A percentile compares a stretch with the other conserved stretches of the same genome.
Evolutionary conservation across 2,888 invertebrate species (phyloP).

Genomic region (Monoplex corrugatus): DNA sequence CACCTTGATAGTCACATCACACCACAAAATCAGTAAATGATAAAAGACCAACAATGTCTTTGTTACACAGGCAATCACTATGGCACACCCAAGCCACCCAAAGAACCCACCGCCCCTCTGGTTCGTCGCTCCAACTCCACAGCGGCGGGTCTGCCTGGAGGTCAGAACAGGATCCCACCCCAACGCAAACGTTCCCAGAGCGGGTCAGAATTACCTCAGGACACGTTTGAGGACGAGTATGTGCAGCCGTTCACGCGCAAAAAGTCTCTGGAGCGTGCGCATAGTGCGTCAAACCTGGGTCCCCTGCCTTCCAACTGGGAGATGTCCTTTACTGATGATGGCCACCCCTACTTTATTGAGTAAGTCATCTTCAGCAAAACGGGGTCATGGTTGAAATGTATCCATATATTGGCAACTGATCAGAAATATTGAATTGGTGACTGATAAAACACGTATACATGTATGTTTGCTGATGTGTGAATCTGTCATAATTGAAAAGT

Average conservation of each 20-base stretch:
- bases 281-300: slow-evolving; percentile 85
- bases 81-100: slow-evolving; percentile 85
- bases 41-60: too few species aligned
- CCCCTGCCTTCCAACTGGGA: slow-evolving; percentile 98
- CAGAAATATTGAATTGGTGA: too few species aligned
- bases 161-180: slow-evolving; percentile 50
- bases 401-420: too few species aligned
- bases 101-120: slow-evolving; percentile 73
- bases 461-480: too few species aligned
- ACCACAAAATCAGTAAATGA: too few species aligned
- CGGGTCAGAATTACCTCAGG: slow-evolving; percentile 84
- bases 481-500: too few species aligned
- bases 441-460: too few species aligned
- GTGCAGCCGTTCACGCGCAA: slow-evolving; percentile 67
- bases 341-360: slow-evolving; percentile 98
- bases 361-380: too few species aligned
- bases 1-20: too few species aligned
- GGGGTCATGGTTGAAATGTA: too few species aligned
- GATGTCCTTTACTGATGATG: slow-evolving; percentile 97
- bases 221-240: slow-evolving; percentile 65
- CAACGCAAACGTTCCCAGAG: slow-evolving; percentile 83
- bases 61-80: slow-evolving; percentile 84
- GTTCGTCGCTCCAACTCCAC: slow-evolving; percentile 77
- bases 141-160: slow-evolving; percentile 63
- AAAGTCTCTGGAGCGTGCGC: slow-evolving; percentile 75